Base-by-base conservation (phyloP, 2,113 vertebrate genomes). In the Agelaius phoeniceus region DNA sequence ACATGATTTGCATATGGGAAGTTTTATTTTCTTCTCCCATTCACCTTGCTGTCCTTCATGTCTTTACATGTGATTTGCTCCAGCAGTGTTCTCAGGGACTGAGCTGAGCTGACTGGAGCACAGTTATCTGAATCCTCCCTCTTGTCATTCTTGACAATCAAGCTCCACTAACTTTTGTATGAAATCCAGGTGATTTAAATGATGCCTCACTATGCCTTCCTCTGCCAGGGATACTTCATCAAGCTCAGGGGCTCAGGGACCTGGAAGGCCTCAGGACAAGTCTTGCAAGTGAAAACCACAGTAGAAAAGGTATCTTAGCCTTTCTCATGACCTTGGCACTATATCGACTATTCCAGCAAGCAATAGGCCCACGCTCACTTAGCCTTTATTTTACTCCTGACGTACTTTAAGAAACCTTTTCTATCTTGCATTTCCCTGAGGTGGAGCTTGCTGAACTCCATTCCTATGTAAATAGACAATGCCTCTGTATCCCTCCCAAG, bases 301-400 rank as follows among this genome's bases (percentile, higher is more conserved):
- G 20, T n/a, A n/a, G 7, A 67, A 67, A 76, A 84, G 8, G 44
- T 55, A 51, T 3, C 16, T 89, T 23, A 75, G 33, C 31, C 20
- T 46, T 55, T 59, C 24, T 73, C 11, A 43, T 10, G 22, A 21
- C 16, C 24, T 59, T 66, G 14, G 20, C 26, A 61, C 9, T 27
- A 57, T 0, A 0, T 10, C 1, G 4, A 35, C 12, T 11, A 2
- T 11, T 54, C 15, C 17, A 83, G 37, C 0, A 2, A 83, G 23
- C 27, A 92, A n/a, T 11, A 24, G 52, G 10, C 19, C 19, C 35
- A n/a, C 0, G 1, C 5, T 37, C 15, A 58, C 22, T 84, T n/a
- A 69, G 55, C 5, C 23, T 63, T 63, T 14, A 20, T 76, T 79
- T 72, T 63, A 27, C 8, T 72, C 30, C 8, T 66, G 24, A 69